Percentiles rank a stretch among this genome's conserved stretches.
Evolutionary conservation across 92 coral and sea anemone species (phyloP).

Genomic region (Metridium senile): DNA sequence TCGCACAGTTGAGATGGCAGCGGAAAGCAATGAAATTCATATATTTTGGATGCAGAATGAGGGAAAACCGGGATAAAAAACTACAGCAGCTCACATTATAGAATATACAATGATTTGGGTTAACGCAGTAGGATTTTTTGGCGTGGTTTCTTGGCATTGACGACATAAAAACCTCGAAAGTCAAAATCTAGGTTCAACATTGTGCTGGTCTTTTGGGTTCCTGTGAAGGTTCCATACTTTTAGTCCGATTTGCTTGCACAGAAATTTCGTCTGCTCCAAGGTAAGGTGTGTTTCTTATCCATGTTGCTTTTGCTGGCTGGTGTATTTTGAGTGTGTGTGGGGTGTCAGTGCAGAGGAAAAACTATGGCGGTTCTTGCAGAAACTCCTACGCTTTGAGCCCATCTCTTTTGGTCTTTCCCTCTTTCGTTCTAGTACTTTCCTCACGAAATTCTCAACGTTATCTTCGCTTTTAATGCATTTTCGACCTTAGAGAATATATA

Average conservation of each 20-base stretch:
- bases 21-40: conserved; percentile 14
- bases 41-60: conserved; percentile 19
- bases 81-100: background rate
- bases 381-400: background rate
- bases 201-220: conserved; percentile 24
- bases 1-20: conserved; percentile 41
- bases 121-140: conserved; percentile 3
- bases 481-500: background rate
- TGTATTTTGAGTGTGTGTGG: conserved; percentile 3
- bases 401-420: too few species aligned
- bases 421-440: background rate
- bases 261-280: background rate
- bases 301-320: background rate
- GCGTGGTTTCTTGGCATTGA: background rate
- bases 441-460: background rate
- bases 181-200: conserved; percentile 6
- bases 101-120: conserved; percentile 18
- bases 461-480: background rate
- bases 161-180: conserved; percentile 1
- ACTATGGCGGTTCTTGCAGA: background rate
- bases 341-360: background rate
- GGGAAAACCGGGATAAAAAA: conserved; percentile 24
- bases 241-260: background rate
- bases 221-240: background rate
- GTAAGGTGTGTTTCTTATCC: conserved; percentile 4